Evolutionary conservation across 2,113 vertebrate genomes (phyloP).

Genomic region (Benitochromis conjunctus): DNA sequence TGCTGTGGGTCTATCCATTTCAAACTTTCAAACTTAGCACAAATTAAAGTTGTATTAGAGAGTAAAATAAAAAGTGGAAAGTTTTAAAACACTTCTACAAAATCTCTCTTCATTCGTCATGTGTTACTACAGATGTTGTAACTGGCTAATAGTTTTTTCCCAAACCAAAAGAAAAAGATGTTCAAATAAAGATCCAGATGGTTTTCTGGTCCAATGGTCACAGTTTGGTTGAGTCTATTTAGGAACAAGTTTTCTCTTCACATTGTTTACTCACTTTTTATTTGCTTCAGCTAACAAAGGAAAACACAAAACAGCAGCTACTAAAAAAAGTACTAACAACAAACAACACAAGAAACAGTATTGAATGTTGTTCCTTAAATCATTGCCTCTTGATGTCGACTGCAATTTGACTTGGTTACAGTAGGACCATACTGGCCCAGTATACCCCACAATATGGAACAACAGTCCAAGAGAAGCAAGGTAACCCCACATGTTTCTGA

Average conservation of each 20-base stretch:
- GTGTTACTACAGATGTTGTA: neutral
- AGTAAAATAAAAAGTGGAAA: neutral
- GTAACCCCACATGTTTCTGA: neutral
- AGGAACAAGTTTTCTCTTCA: neutral
- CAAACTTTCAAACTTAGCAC: neutral
- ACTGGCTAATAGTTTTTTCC: neutral
- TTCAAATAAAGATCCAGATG: neutral
- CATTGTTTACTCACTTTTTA: neutral
- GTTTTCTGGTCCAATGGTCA: neutral
- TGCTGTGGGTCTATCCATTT: neutral
- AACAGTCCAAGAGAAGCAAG: neutral
- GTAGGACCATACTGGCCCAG: neutral
- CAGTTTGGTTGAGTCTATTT: neutral
- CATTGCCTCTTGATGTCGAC: neutral
- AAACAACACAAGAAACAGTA: neutral
- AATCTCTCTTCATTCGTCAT: neutral
- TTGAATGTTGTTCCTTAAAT: neutral
- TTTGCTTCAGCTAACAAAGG: neutral
- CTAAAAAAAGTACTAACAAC: rapidly evolving
- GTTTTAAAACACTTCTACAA: neutral
- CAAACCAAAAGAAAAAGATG: neutral
- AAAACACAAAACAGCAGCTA: rapidly evolving
- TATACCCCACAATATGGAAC: neutral
- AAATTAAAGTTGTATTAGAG: neutral
- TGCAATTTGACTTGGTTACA: neutral